phyloP scores from a whole-genome alignment of 2,113 vertebrate genomes.

The Podarcis cretensis region DNA sequence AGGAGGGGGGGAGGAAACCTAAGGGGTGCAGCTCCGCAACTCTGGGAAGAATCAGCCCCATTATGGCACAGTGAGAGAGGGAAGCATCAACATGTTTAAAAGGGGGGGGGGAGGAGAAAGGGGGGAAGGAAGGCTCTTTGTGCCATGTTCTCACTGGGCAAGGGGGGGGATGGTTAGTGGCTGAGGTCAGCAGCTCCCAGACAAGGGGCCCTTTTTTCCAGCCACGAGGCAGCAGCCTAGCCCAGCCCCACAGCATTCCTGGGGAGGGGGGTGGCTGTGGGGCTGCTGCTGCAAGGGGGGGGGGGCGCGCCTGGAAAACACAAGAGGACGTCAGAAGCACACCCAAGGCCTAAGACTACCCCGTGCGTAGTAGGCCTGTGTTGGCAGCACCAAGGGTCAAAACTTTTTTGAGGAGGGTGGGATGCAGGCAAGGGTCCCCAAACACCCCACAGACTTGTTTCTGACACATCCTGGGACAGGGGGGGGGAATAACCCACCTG shows the following conservation, averaged over 20 bases:
- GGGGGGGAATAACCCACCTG: too few species aligned
- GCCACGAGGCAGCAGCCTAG: constrained; percentile 48
- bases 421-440: too few species aligned
- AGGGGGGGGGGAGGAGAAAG: neutral
- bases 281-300: neutral
- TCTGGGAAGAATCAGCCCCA: constrained; percentile 15
- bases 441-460: neutral
- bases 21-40: neutral
- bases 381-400: neutral
- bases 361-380: neutral
- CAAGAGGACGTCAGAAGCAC: constrained; percentile 26
- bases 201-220: constrained; percentile 70
- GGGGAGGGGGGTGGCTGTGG: neutral
- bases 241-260: constrained; percentile 61
- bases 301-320: neutral
- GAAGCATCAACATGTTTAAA: neutral
- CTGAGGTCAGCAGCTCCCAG: constrained; percentile 40
- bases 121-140: constrained; percentile 15
- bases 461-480: neutral
- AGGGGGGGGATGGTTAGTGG: constrained; percentile 57
- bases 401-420: too few species aligned
- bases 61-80: neutral
- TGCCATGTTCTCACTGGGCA: constrained; percentile 54
- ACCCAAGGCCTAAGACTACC: neutral
- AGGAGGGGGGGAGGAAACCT: neutral